These are phyloP conservation scores for Mastomys natalensis DNA, from an alignment of 2,113 vertebrate species.

Conservation along the genomic window DNA sequence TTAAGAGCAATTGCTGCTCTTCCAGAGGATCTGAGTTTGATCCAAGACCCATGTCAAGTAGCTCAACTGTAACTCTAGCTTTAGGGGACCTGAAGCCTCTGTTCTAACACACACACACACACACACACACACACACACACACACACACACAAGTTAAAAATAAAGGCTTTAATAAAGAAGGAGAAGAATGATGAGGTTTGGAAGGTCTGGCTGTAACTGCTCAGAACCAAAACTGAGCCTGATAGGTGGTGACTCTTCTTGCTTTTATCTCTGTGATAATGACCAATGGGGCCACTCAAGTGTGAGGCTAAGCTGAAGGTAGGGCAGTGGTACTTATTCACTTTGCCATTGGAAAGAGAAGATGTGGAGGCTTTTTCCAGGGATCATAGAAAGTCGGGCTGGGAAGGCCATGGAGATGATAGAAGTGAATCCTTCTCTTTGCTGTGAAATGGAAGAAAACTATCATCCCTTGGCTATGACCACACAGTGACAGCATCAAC, in stretches of 20 bases:
- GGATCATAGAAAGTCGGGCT: not conserved
- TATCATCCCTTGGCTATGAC: not conserved
- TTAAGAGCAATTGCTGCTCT: not conserved
- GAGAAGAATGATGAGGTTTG: not conserved
- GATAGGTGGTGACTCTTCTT: not conserved
- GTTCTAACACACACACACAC: not conserved
- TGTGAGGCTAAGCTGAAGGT: not conserved
- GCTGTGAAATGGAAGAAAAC: not conserved
- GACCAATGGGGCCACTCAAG: not conserved
- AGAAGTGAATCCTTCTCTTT: not conserved
- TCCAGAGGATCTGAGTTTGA: not conserved
- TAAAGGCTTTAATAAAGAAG: not conserved
- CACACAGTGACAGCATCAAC: not conserved
- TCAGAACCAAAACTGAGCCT: not conserved
- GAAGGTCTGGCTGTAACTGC: not conserved
- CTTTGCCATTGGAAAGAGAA: constrained; percentile 2
- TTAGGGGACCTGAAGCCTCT: not conserved
- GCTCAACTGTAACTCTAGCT: not conserved
- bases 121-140: not conserved
- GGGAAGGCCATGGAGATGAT: not conserved
- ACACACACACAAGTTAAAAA: not conserved
- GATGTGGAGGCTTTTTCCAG: not conserved
- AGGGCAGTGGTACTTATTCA: not conserved
- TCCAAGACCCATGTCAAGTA: not conserved
- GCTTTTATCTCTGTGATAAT: not conserved